Conservation (phyloP, 2,888 invertebrate genomes). For the Ormyrus thymus region DNA sequence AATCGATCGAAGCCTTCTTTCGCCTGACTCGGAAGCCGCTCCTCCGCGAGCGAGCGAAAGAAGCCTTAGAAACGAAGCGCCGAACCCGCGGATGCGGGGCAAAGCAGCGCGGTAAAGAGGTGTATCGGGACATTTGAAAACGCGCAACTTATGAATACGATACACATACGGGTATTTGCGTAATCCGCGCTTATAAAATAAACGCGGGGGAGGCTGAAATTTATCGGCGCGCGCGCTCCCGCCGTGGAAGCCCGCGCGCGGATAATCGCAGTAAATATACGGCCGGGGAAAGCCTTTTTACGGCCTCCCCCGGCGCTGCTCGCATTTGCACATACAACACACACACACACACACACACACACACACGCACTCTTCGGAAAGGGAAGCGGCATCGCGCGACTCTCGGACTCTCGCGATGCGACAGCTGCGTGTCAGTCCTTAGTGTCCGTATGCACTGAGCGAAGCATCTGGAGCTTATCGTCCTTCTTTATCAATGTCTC, state of each 20-base stretch:
- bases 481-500: background rate
- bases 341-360: background rate
- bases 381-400: constrained; percentile 29
- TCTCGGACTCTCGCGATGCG: constrained; percentile 41
- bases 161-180: constrained; percentile 25
- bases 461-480: background rate
- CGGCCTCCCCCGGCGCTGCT: background rate
- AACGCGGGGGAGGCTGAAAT: constrained; percentile 31
- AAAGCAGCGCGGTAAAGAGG: background rate
- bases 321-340: background rate
- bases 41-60: no score
- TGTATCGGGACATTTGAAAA: constrained; percentile 26
- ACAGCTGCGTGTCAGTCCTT: constrained; percentile 22
- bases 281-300: constrained; percentile 29
- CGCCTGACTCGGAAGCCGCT: no score
- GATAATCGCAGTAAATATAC: constrained; percentile 44
- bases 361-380: background rate
- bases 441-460: constrained; percentile 33
- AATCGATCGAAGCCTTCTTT: no score
- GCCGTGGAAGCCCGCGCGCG: constrained; percentile 4
- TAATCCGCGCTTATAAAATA: constrained; percentile 54
- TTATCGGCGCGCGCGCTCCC: constrained; percentile 31
- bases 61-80: no score
- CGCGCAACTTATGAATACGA: constrained; percentile 37
- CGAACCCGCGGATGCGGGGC: no score